Evolutionary conservation across 2,888 invertebrate species (phyloP), one percentile per base, ranked within the genome.

Genomic region (Flexamia atlantica): DNA sequence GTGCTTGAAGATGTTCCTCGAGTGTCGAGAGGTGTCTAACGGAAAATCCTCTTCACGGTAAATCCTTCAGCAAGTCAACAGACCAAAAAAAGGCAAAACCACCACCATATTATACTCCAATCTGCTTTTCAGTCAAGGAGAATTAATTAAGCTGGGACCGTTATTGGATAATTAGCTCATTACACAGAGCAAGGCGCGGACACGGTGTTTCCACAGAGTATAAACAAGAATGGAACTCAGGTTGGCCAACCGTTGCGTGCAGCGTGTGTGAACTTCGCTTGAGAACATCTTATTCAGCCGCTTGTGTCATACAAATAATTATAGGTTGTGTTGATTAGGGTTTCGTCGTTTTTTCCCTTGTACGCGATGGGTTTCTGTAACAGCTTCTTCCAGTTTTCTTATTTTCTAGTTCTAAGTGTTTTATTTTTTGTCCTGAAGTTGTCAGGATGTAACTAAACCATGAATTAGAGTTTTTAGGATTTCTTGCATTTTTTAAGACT

Each of bases 131-230:
- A 64, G 64, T 23, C 23, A 23, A 53, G 64, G 64, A 14, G 17
- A 28, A 64, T 30, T 64, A 64, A 64, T 64, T 28, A 64, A 64
- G 28, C 64, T 30, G 14, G 64, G 25, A 64, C 64, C 64, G 64
- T 64, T 64, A 64, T 64, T 64, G 4, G 64, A 30, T 64, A 64
- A 64, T 64, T 64, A 64, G 64, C 64, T 64, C 64, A 64, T 64
- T 64, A 64, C 64, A 64, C 64, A 64, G 64, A 64, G 64, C 14
- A 64, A 64, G 28, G 30, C 64, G 17, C 28, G 64, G 64, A 64
- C 64, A 28, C 30, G 64, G 30, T 64, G 64, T 64, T 64, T 25
- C 64, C 64, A 28, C 64, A 30, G 64, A 64, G 57, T 25, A 57
- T 23, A 50, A 3, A 53, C 53, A 64, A 64, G 28, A 64, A 14